These are phyloP conservation scores for Eupithecia inturbata DNA, from an alignment of 2,888 invertebrate species.

Conservation along the genomic window DNA sequence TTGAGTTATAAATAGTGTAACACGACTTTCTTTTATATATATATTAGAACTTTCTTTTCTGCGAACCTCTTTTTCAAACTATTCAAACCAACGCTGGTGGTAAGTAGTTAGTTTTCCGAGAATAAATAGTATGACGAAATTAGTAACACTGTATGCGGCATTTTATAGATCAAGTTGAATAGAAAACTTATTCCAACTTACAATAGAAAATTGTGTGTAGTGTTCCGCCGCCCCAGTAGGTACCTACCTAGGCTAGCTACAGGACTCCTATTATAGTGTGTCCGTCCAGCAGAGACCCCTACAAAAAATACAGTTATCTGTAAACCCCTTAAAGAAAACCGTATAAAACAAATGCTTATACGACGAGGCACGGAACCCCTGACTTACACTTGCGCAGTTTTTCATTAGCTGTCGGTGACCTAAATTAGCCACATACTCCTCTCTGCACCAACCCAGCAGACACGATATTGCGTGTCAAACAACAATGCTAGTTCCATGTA, in stretches of 20 bases:
- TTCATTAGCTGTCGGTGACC: not conserved
- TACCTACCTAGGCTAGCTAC: no score
- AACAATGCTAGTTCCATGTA: conserved; percentile 44
- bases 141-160: not conserved
- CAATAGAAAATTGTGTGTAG: not conserved
- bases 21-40: no score
- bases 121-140: not conserved
- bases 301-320: not conserved
- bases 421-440: conserved; percentile 20
- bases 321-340: no score
- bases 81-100: no score
- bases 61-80: not conserved
- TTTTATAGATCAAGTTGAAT: not conserved
- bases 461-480: conserved; percentile 58
- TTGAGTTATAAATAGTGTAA: no score
- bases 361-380: not conserved
- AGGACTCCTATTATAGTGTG: no score
- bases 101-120: not conserved
- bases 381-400: not conserved
- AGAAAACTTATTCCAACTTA: not conserved
- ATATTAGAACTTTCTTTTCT: no score
- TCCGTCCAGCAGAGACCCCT: not conserved
- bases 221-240: no score
- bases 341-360: not conserved
- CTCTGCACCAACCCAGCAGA: conserved; percentile 37